phyloP scores from a whole-genome alignment of 2,797 vertebrate genomes.

The Orientallactaga sibirica region DNA sequence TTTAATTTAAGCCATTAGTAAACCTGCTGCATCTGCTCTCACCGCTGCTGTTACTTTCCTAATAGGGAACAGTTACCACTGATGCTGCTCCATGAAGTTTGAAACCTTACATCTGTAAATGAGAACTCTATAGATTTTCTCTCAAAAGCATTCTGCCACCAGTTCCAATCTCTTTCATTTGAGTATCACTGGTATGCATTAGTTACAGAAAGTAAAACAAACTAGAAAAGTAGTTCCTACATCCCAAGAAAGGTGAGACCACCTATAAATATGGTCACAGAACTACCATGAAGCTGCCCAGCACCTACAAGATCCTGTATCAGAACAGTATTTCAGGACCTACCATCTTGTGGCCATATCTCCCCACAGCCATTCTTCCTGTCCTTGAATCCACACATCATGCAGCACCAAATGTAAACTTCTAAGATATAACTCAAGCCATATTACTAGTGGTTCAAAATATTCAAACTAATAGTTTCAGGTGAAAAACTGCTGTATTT shows the following conservation, averaged over 20 bases:
- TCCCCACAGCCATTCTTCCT: not conserved
- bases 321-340: not conserved
- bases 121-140: not conserved
- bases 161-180: not conserved
- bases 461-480: constrained; percentile 31
- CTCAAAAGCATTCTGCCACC: not conserved
- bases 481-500: not conserved
- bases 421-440: constrained; percentile 3
- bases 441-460: not conserved
- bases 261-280: not conserved
- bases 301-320: not conserved
- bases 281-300: not conserved
- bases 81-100: not conserved
- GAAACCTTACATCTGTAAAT: not conserved
- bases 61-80: not conserved
- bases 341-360: not conserved
- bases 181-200: not conserved
- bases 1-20: too few relatives aligned
- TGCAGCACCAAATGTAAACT: not conserved
- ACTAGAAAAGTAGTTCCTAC: too few relatives aligned
- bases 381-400: not conserved
- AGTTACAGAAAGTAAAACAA: not conserved
- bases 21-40: too few relatives aligned
- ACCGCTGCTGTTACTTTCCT: not conserved
- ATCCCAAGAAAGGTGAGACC: not conserved